Evolutionary conservation across 2,888 invertebrate species (phyloP).

Genomic region (Rhingia rostrata): DNA sequence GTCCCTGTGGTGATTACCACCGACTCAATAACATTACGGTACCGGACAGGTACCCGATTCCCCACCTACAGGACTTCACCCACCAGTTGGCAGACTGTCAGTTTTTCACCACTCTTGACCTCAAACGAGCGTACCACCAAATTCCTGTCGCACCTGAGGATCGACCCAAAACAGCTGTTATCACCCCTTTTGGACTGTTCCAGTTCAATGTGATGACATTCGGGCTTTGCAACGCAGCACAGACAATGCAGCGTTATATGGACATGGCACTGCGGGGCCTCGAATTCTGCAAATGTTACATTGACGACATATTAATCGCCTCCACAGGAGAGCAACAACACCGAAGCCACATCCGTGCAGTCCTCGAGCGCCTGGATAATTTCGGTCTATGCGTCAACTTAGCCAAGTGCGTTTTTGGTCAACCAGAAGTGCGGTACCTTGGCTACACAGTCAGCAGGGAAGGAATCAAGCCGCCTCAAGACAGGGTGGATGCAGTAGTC

Average conservation of each 20-base stretch:
- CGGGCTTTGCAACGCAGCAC: slow-evolving; percentile 78
- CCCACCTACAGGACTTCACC: slow-evolving; percentile 42
- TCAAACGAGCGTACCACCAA: no score
- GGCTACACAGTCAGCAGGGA: slow-evolving; percentile 3
- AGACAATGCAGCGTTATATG: neutral
- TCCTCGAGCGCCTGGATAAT: slow-evolving; percentile 2
- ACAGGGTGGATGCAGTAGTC: no score
- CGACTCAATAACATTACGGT: no score
- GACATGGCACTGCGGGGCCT: no score
- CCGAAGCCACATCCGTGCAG: slow-evolving; percentile 21
- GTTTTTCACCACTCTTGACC: no score
- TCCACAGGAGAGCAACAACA: no score
- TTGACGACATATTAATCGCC: no score
- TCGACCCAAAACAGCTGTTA: neutral
- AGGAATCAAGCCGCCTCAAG: neutral
- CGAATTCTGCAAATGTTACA: no score
- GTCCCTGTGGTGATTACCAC: neutral
- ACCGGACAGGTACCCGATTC: slow-evolving; percentile 63
- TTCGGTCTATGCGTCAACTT: neutral
- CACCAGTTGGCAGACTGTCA: neutral
- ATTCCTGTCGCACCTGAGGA: no score
- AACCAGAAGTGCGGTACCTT: neutral
- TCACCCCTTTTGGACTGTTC: slow-evolving; percentile 68
- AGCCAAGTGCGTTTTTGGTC: slow-evolving; percentile 1
- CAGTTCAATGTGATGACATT: slow-evolving; percentile 71